Percentiles rank a stretch among this genome's conserved stretches.
These are phyloP conservation scores for Leucoraja erinaceus DNA, from an alignment of 2,113 vertebrate genomes.

Conservation along the genomic window DNA sequence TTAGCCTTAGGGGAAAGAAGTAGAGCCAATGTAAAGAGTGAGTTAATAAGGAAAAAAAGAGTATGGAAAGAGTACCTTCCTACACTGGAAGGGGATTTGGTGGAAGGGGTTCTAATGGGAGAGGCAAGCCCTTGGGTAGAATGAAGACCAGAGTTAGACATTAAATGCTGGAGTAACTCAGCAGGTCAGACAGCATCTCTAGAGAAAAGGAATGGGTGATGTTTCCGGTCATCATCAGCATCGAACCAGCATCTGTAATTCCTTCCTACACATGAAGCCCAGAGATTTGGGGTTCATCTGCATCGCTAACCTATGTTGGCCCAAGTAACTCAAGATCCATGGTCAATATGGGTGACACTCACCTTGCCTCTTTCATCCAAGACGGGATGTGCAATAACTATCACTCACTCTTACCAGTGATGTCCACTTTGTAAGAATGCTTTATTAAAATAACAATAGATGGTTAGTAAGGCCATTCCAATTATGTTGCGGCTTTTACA, in stretches of 20 bases:
- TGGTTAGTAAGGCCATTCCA: neutral
- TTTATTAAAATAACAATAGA: neutral
- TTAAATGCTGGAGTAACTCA: too few relatives aligned
- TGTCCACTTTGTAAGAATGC: neutral
- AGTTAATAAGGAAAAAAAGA: neutral
- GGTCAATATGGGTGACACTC: neutral
- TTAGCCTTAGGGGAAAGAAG: neutral
- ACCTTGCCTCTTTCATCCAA: neutral
- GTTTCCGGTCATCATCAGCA: too few relatives aligned
- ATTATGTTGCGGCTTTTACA: too few relatives aligned
- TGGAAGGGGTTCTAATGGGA: neutral
- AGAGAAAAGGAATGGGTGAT: too few relatives aligned
- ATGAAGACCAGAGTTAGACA: neutral
- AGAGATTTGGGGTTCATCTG: neutral
- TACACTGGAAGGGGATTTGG: neutral
- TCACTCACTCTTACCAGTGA: neutral
- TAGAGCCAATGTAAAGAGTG: too few relatives aligned
- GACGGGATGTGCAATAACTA: neutral
- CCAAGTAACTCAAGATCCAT: neutral
- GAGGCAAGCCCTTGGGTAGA: neutral
- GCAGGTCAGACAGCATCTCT: too few relatives aligned
- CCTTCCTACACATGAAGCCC: neutral
- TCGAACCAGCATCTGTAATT: too few relatives aligned
- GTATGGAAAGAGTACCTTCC: neutral
- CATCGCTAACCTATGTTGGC: neutral